These are phyloP conservation scores for Scylla paramamosain DNA, from an alignment of 1,140 invertebrate genomes.

Conservation along the genomic window DNA sequence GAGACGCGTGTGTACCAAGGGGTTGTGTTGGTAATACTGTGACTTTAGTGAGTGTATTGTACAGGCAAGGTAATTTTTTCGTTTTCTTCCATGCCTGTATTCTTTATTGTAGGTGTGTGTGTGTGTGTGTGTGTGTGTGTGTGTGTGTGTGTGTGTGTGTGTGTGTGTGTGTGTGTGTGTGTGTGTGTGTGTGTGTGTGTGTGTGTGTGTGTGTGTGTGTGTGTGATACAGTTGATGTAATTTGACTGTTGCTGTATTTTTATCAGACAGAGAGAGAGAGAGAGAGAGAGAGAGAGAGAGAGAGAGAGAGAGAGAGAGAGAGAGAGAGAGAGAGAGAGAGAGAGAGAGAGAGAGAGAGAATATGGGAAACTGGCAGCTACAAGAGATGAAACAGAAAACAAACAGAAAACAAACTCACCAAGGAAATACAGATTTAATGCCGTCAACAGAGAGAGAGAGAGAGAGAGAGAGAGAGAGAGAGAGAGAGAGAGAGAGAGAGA, in stretches of 20 bases:
- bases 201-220: too few species aligned
- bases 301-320: conserved; percentile 20
- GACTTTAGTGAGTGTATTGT: too few species aligned
- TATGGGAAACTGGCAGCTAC: background rate
- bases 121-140: too few species aligned
- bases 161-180: too few species aligned
- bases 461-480: conserved; percentile 3
- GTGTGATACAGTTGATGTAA: too few species aligned
- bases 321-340: conserved; percentile 20
- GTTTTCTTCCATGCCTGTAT: background rate
- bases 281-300: background rate
- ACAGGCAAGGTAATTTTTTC: too few species aligned
- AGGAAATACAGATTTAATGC: background rate
- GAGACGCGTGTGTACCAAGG: too few species aligned
- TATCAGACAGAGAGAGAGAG: background rate
- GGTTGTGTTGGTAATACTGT: too few species aligned
- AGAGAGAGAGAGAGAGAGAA: conserved; percentile 4
- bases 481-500: background rate
- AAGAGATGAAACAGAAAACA: background rate
- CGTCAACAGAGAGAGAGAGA: background rate
- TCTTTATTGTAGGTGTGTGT: background rate
- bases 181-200: too few species aligned
- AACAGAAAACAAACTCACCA: background rate
- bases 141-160: background rate
- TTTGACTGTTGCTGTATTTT: background rate